A percentile compares a stretch with the other conserved stretches of the same genome.
These are phyloP conservation scores for Regulus satrapa DNA, from an alignment of 2,113 vertebrate genomes.

Conservation along the genomic window DNA sequence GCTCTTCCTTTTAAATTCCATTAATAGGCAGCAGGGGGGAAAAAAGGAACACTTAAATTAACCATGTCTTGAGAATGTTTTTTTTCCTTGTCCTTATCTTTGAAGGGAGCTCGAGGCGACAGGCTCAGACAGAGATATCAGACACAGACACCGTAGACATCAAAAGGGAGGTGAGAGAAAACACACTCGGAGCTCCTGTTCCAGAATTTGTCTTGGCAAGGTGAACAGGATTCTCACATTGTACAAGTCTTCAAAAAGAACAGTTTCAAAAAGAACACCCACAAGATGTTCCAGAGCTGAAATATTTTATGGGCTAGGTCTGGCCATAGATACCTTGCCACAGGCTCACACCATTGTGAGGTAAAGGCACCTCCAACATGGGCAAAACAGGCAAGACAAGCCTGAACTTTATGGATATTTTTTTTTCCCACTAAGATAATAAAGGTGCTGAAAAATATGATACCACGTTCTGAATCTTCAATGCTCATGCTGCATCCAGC, in stretches of 20 bases:
- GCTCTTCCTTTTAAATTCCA: neutral
- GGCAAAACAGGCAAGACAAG: neutral
- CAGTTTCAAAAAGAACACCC: no score
- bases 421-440: neutral
- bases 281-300: neutral
- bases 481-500: neutral
- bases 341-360: rapidly evolving
- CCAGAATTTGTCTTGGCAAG: neutral
- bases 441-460: neutral
- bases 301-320: neutral
- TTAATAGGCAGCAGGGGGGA: neutral
- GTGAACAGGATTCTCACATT: neutral
- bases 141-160: neutral
- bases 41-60: neutral
- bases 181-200: neutral
- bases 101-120: neutral
- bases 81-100: neutral
- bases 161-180: neutral
- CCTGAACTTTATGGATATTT: neutral
- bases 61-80: neutral
- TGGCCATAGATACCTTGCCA: neutral
- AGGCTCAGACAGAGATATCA: neutral
- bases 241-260: neutral
- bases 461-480: neutral
- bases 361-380: neutral